Conservation (phyloP, 2,797 vertebrate species). For the Agapornis canus region DNA sequence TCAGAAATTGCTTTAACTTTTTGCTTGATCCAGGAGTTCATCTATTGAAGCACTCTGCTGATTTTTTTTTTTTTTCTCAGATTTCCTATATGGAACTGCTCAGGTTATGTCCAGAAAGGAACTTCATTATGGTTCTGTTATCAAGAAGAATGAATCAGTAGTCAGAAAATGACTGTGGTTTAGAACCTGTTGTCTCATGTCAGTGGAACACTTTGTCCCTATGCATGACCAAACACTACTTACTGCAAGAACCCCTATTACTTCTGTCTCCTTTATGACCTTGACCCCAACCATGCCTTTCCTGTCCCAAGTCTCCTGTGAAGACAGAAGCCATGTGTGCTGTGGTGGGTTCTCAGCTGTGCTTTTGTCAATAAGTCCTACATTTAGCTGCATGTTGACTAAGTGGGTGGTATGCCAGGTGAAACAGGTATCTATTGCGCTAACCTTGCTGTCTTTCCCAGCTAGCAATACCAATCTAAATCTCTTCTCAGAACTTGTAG, state of each 20-base stretch:
- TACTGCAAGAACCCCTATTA: neutral
- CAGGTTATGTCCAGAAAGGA: neutral
- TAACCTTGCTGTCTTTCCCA: neutral
- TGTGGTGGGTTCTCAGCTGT: neutral
- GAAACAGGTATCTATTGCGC: accelerated
- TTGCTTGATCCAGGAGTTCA: neutral
- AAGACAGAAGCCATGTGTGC: accelerated
- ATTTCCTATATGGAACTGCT: neutral
- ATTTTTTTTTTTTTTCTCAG: neutral
- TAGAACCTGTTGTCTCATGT: neutral
- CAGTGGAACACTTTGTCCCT: neutral
- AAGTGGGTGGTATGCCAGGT: neutral
- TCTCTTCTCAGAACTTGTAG: neutral
- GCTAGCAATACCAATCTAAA: neutral
- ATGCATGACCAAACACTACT: neutral
- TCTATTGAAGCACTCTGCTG: neutral
- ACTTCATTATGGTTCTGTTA: neutral
- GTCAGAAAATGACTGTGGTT: neutral
- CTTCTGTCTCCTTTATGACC: neutral
- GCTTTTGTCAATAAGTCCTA: neutral
- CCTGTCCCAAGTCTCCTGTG: accelerated
- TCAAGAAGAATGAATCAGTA: neutral
- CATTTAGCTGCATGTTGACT: neutral
- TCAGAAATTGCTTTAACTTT: neutral
- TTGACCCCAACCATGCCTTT: neutral